phyloP scores from a whole-genome alignment of 2,113 vertebrate genomes.

The Psittacus erithacus region DNA sequence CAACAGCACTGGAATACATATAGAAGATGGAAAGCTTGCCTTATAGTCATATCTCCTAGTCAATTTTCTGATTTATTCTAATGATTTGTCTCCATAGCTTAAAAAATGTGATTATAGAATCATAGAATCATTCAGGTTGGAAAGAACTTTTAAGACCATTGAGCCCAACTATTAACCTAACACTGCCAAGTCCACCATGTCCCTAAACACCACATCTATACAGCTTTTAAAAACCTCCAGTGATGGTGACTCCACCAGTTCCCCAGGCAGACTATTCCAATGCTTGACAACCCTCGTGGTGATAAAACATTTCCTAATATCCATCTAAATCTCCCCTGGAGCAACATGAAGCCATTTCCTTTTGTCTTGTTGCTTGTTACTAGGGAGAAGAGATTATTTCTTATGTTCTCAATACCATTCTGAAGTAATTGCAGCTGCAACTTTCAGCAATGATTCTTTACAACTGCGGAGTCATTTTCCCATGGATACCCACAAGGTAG shows the following conservation, averaged over 20 bases:
- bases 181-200: neutral
- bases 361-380: neutral
- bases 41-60: neutral
- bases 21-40: neutral
- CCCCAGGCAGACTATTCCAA: neutral
- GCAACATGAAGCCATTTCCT: neutral
- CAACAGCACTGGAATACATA: neutral
- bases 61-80: neutral
- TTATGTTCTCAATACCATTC: neutral
- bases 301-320: neutral
- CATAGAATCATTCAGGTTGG: neutral
- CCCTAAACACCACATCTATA: neutral
- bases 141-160: neutral
- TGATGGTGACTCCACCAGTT: neutral
- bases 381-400: neutral
- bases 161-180: neutral
- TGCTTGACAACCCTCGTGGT: neutral
- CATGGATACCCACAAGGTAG: neutral
- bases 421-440: neutral
- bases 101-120: neutral
- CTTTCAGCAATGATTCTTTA: neutral
- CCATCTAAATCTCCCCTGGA: neutral
- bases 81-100: neutral
- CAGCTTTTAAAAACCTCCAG: neutral
- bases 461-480: neutral